phyloP scores from a whole-genome alignment of 2,888 invertebrate genomes.

The Pharmacophagus antenor region DNA sequence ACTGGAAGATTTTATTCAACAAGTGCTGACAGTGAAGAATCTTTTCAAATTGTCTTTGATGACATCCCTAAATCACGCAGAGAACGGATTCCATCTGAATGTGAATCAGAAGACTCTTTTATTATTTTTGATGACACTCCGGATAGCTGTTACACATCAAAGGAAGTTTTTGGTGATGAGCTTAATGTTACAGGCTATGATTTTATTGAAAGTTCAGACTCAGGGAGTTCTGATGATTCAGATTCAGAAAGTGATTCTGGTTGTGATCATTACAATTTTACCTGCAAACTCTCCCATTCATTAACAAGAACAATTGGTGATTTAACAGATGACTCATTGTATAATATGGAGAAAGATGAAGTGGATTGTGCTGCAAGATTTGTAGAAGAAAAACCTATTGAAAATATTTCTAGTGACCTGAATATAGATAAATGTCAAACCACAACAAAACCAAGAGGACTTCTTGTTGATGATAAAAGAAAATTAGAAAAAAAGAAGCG shows the following conservation, averaged over 20 bases:
- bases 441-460: slow-evolving; percentile 41
- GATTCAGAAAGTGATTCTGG: slow-evolving; percentile 46
- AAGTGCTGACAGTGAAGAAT: slow-evolving; percentile 65
- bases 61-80: slow-evolving; percentile 48
- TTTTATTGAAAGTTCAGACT: slow-evolving; percentile 33
- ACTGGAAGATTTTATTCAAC: slow-evolving; percentile 57
- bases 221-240: slow-evolving; percentile 37
- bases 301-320: slow-evolving; percentile 64
- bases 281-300: slow-evolving; percentile 43
- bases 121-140: slow-evolving; percentile 74
- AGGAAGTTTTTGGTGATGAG: slow-evolving; percentile 63
- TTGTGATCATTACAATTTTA: slow-evolving; percentile 42
- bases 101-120: slow-evolving; percentile 82
- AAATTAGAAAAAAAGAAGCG: slow-evolving; percentile 47
- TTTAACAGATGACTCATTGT: slow-evolving; percentile 64
- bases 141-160: slow-evolving; percentile 64
- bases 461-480: slow-evolving; percentile 52
- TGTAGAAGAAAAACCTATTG: slow-evolving; percentile 34
- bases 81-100: slow-evolving; percentile 62
- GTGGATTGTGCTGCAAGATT: slow-evolving; percentile 56
- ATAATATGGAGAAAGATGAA: slow-evolving; percentile 52
- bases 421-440: slow-evolving; percentile 14
- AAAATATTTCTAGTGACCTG: slow-evolving; percentile 26
- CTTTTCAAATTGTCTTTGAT: slow-evolving; percentile 71
- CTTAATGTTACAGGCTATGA: slow-evolving; percentile 32